Conservation (phyloP, 1,140 invertebrate genomes). For the Drosophila nebulosa region DNA sequence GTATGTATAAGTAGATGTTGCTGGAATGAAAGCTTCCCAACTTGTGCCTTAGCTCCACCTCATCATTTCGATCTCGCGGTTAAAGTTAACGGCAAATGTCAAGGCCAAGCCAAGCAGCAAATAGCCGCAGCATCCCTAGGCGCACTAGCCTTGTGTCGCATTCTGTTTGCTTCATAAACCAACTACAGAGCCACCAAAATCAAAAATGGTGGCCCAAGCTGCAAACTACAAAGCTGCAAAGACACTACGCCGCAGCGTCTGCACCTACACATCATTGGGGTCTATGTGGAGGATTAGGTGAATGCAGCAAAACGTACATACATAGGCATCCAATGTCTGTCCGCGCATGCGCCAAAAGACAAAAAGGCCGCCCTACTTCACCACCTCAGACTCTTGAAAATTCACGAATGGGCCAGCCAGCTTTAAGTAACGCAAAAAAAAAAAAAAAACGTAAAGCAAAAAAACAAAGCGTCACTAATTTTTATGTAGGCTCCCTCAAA, state of each 20-base stretch:
- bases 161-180: conserved; percentile 74
- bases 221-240: conserved; percentile 68
- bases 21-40: conserved; percentile 3
- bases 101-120: conserved; percentile 45
- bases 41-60: neutral
- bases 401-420: conserved; percentile 19
- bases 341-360: conserved; percentile 50
- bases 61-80: conserved; percentile 18
- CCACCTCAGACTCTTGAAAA: neutral
- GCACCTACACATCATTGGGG: neutral
- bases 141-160: conserved; percentile 45
- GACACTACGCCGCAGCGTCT: neutral
- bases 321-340: neutral
- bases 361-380: conserved; percentile 28
- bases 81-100: conserved; percentile 31
- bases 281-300: neutral
- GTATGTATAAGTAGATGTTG: conserved; percentile 13
- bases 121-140: conserved; percentile 18
- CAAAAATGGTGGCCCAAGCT: conserved; percentile 56
- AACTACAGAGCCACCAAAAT: conserved; percentile 64
- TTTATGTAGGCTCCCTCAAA: conserved; percentile 62
- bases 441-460: conserved; percentile 24
- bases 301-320: no score
- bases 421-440: conserved; percentile 18
- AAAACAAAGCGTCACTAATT: conserved; percentile 30